A percentile compares a stretch with the other conserved stretches of the same genome.
Evolutionary conservation across 2,888 invertebrate genomes (phyloP).

Genomic region (Ommatoiulus sabulosus): DNA sequence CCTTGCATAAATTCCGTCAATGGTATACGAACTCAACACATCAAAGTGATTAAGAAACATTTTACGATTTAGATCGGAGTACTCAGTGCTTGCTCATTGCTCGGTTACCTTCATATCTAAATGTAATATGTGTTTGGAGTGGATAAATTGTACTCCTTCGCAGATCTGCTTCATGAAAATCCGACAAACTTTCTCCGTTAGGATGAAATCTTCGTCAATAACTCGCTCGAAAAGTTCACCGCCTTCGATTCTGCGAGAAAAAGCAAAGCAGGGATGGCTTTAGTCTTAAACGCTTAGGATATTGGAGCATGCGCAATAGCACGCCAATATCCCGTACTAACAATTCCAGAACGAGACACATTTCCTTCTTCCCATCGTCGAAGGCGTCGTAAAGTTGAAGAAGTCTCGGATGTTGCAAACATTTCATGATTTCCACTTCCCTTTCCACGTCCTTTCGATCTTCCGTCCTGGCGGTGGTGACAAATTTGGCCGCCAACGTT

Average conservation of each 20-base stretch:
- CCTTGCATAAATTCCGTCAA: too few relatives aligned
- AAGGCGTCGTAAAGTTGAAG: constrained; percentile 98
- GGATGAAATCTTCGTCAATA: constrained; percentile 96
- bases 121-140: constrained; percentile 93
- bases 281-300: background rate
- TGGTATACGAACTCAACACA: too few relatives aligned
- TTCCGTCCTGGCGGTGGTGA: constrained; percentile 85
- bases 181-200: constrained; percentile 96
- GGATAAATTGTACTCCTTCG: constrained; percentile 97
- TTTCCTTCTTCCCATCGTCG: constrained; percentile 81
- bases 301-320: background rate
- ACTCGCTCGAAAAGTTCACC: constrained; percentile 99
- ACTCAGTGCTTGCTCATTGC: too few relatives aligned
- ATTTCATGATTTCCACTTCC: constrained; percentile 96
- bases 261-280: background rate
- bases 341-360: constrained; percentile 98
- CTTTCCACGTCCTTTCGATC: constrained; percentile 92
- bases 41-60: too few relatives aligned
- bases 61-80: too few relatives aligned
- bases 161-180: constrained; percentile 98
- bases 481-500: constrained; percentile 92
- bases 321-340: constrained; percentile 73
- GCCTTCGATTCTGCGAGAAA: constrained; percentile 89
- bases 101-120: constrained; percentile 90
- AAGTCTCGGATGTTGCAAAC: constrained; percentile 92